Evolutionary conservation across 30 jellyfish, hydroid and myxozoan species (phyloP).

Genomic region (Turritopsis dohrnii): DNA sequence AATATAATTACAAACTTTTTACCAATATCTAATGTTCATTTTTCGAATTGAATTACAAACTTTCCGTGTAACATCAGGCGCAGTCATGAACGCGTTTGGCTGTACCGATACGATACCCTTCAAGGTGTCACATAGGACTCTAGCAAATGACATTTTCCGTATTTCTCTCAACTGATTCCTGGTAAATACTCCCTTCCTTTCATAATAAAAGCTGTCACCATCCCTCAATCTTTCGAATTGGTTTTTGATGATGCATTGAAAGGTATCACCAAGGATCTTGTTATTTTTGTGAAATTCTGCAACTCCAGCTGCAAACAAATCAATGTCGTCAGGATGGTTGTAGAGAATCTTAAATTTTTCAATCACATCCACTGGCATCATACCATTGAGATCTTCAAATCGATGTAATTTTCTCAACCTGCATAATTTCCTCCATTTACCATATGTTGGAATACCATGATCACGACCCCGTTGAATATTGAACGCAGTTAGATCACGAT

Average conservation of each 20-base stretch:
- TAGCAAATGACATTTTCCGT: constrained; percentile 47
- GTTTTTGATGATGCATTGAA: constrained; percentile 50
- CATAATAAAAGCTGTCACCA: constrained; percentile 71
- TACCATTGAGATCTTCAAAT: constrained; percentile 33
- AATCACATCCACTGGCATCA: constrained; percentile 13
- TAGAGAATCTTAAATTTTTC: constrained; percentile 41
- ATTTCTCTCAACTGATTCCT: constrained; percentile 44
- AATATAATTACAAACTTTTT: background rate
- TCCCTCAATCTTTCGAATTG: constrained; percentile 57
- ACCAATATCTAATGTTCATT: constrained; percentile 51
- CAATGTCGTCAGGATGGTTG: constrained; percentile 42
- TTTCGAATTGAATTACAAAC: constrained; percentile 49
- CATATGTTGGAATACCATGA: constrained; percentile 76
- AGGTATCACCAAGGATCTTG: constrained; percentile 61
- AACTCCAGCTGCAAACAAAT: constrained; percentile 57
- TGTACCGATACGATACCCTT: constrained; percentile 71
- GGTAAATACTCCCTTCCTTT: constrained; percentile 52
- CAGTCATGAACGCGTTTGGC: constrained; percentile 39
- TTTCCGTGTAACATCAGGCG: constrained; percentile 15
- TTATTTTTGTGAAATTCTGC: constrained; percentile 44
- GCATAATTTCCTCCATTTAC: constrained; percentile 55
- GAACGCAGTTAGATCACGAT: constrained; percentile 51
- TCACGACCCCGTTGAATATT: constrained; percentile 80
- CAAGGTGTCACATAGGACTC: constrained; percentile 59
- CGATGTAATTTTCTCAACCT: constrained; percentile 34